Evolutionary conservation across 2,888 invertebrate species (phyloP), one percentile per base, ranked within the genome.

Genomic region (Volucella inanis): DNA sequence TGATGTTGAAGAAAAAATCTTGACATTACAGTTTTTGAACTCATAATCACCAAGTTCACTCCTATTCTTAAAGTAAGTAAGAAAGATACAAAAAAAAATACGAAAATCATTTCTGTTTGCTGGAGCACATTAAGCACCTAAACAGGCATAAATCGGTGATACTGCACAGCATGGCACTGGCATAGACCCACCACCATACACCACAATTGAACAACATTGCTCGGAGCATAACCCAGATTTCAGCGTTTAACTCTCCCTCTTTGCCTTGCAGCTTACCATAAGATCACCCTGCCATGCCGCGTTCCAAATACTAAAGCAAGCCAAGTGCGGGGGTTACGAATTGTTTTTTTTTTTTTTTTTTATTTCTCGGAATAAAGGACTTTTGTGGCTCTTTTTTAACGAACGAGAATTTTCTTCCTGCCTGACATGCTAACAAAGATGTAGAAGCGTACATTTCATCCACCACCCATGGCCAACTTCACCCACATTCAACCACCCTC

Each of bases 21-120:
- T 84, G 83, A 79, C 83, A 74, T 84, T 79, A 79, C 78, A 78
- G 68, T n/a, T 61, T 78, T 78, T 74, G 67, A 83, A 83, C 79
- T 31, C 78, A 78, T 70, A 68, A 68, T 70, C 64, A 64, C 39
- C 75, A 76, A 65, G 75, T 65, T 81, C 81, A 81, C 57, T 14
- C 43, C 49, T 14, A 55, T 68, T 62, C 62, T 43, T 14, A 45
- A 39, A 10, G 12, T 18, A 9, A 11, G 31, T 11, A 54, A 31
- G 6, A 1, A 6, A 31, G 31, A 31, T 2, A 31, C 4, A 31
- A 31, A 31, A 31, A 31, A 31, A 3, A 22, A 54, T n/a, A 49
- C 8, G 49, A 43, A 57, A 54, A 59, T 3, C 22, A 10, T 39
- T 6, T 18, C 65, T 15, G 9, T 10, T 62, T 31, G 38, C 38